A percentile compares a stretch with the other conserved stretches of the same genome.
Conservation (phyloP, 2,113 vertebrate species). For the Dendrocopos noguchii region DNA sequence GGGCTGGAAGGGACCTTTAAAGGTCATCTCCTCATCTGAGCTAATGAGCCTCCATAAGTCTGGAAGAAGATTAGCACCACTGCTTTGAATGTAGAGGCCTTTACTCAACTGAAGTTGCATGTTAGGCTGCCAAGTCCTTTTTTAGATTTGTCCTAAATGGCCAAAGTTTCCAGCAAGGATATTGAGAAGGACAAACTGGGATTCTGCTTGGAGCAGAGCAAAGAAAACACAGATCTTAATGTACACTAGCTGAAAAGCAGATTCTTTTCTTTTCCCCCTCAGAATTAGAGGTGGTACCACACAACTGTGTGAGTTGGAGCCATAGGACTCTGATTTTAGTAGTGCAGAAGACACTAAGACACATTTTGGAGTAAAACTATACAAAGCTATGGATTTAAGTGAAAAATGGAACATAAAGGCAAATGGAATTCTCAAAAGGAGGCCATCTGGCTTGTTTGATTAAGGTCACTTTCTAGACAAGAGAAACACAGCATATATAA, state of each 20-base stretch:
- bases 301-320: not conserved
- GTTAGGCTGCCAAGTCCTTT: not conserved
- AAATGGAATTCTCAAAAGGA: not conserved
- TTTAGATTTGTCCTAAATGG: not conserved
- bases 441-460: not conserved
- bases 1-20: not conserved
- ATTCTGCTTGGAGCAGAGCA: not conserved
- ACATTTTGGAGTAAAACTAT: not conserved
- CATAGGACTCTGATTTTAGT: not conserved
- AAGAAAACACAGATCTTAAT: not conserved
- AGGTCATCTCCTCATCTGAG: not conserved
- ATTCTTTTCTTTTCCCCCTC: not conserved
- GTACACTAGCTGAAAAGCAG: not conserved
- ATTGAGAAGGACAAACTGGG: not conserved
- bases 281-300: not conserved
- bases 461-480: not conserved
- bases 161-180: not conserved
- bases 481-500: not conserved
- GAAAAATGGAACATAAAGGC: not conserved
- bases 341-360: not conserved
- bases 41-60: not conserved
- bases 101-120: not conserved
- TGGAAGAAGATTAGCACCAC: not conserved
- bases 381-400: not conserved
- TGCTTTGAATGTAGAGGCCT: not conserved